Conservation (phyloP, 64 coral and sea anemone genomes). For the Stichodactyla mertensii region DNA sequence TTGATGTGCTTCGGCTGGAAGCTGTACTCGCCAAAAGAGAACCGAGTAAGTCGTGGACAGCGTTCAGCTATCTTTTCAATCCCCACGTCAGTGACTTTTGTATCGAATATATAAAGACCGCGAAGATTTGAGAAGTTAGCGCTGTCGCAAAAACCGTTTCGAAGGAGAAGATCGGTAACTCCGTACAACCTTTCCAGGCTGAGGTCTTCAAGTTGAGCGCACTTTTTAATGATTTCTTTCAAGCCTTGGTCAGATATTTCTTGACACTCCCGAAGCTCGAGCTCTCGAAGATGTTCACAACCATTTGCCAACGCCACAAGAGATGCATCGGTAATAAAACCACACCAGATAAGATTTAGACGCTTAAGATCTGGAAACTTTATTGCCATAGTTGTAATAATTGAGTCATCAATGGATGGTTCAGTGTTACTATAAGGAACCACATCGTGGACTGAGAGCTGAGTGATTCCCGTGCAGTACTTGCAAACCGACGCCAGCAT, state of each 20-base stretch:
- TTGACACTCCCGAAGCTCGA: conserved; percentile 8
- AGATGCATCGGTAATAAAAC: conserved; percentile 12
- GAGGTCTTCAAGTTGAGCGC: neutral
- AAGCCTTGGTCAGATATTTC: conserved; percentile 3
- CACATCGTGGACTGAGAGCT: neutral
- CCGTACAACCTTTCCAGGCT: neutral
- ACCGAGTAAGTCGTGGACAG: neutral
- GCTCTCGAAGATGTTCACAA: neutral
- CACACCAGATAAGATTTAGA: neutral
- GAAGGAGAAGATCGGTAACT: neutral
- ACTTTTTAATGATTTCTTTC: conserved; percentile 3
- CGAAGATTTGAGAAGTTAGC: neutral
- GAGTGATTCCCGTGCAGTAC: neutral
- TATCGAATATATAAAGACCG: neutral
- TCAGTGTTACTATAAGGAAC: neutral
- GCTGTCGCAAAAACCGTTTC: neutral
- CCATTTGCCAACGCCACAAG: neutral
- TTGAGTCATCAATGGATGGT: neutral
- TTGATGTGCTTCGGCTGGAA: conserved; percentile 4
- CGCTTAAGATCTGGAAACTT: neutral
- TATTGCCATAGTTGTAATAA: neutral
- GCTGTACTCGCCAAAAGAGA: conserved; percentile 5
- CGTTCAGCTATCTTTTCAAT: neutral
- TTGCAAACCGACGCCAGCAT: neutral
- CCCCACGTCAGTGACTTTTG: neutral